These are phyloP conservation scores for Monochamus saltuarius DNA, from an alignment of 1,140 invertebrate genomes.

Conservation along the genomic window DNA sequence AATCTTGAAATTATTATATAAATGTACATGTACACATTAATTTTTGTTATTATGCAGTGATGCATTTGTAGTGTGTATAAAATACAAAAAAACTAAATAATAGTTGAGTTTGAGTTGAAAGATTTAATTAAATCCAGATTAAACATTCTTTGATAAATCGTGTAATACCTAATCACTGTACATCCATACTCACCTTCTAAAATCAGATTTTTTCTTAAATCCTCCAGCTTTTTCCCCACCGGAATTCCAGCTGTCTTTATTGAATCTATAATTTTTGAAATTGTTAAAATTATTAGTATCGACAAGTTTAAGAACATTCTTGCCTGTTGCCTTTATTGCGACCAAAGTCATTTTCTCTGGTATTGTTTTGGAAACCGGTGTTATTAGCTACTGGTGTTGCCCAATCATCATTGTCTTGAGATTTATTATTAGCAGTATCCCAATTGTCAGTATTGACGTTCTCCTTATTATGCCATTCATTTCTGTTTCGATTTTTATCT, in stretches of 20 bases:
- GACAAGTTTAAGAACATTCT: background rate
- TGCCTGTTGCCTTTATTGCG: constrained; percentile 8
- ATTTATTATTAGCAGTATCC: constrained; percentile 5
- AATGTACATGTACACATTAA: too few species aligned
- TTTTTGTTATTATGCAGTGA: too few species aligned
- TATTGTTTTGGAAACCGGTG: constrained; percentile 10
- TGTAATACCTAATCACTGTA: background rate
- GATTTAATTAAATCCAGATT: too few species aligned
- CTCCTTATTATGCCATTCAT: constrained; percentile 17
- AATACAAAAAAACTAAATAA: background rate
- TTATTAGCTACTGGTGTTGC: constrained; percentile 8
- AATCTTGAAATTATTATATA: too few species aligned
- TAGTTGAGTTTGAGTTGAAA: too few species aligned
- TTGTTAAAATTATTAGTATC: background rate
- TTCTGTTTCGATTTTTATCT: constrained; percentile 12
- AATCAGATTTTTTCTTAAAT: constrained; percentile 21
- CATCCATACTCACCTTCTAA: constrained; percentile 24
- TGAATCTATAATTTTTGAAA: constrained; percentile 14
- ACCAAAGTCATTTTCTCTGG: constrained; percentile 16
- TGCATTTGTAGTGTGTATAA: too few species aligned
- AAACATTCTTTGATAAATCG: background rate
- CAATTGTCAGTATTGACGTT: constrained; percentile 10
- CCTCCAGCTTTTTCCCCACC: constrained; percentile 2
- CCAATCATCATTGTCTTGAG: constrained; percentile 1
- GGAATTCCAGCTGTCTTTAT: constrained; percentile 11